Percentiles rank a stretch among this genome's conserved stretches.
These are phyloP conservation scores for Raja brachyura DNA, from an alignment of 2,113 vertebrate genomes.

Conservation along the genomic window DNA sequence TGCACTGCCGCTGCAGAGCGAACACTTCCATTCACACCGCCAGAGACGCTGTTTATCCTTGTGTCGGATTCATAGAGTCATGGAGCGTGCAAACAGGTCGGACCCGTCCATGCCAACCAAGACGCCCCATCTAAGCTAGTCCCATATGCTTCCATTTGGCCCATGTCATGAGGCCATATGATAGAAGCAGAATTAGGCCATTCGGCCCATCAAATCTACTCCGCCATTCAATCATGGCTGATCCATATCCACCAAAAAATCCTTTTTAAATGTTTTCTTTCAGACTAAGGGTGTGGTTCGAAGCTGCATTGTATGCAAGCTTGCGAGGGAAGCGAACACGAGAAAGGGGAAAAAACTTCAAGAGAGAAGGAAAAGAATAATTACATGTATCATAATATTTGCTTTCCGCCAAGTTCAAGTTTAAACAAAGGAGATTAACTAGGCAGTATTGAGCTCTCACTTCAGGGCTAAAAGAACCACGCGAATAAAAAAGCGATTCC, in stretches of 20 bases:
- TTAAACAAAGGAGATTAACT: slow-evolving; percentile 57
- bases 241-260: slow-evolving; percentile 43
- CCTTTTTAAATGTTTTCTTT: background rate
- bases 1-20: too few relatives aligned
- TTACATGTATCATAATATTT: slow-evolving; percentile 53
- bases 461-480: slow-evolving; percentile 64
- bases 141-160: too few relatives aligned
- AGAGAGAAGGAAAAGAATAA: slow-evolving; percentile 58
- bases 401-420: slow-evolving; percentile 53
- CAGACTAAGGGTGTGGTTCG: slow-evolving; percentile 54
- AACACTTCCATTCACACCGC: too few relatives aligned
- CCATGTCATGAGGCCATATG: too few relatives aligned
- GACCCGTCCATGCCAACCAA: too few relatives aligned
- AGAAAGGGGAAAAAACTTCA: background rate
- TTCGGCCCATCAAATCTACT: too few relatives aligned
- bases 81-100: too few relatives aligned
- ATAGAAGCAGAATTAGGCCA: too few relatives aligned
- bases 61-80: too few relatives aligned
- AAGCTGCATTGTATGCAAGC: slow-evolving; percentile 47
- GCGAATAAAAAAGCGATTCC: slow-evolving; percentile 56
- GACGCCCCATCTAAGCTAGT: too few relatives aligned
- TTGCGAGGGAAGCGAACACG: background rate
- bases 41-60: too few relatives aligned
- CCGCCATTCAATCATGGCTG: too few relatives aligned
- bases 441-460: slow-evolving; percentile 60